Conservation (phyloP, 2,797 vertebrate species). For the Chiloscyllium punctatum region DNA sequence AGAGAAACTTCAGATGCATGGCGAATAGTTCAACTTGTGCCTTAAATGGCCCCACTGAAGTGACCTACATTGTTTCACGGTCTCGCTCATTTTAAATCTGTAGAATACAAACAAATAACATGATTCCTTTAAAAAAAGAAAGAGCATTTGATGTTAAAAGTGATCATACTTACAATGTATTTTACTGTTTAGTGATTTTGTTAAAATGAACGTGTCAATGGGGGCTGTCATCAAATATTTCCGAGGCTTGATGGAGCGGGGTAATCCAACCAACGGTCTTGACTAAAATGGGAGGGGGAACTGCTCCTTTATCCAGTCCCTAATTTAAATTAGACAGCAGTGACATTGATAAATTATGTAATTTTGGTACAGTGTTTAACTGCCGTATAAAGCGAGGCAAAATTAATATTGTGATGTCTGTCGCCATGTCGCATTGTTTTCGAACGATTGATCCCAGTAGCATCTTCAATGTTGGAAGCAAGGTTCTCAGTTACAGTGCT, state of each 20-base stretch:
- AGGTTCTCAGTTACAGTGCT: too few relatives aligned
- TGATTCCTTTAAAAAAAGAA: neutral
- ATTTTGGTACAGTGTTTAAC: neutral
- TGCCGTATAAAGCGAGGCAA: neutral
- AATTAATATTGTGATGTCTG: neutral
- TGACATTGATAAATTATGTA: neutral
- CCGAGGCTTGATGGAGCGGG: neutral
- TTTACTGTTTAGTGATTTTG: neutral
- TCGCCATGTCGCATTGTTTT: neutral
- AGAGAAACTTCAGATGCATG: neutral
- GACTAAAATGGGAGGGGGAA: neutral
- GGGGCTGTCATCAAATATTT: neutral
- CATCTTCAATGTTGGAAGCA: neutral
- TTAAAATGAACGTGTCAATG: neutral
- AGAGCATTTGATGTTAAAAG: neutral
- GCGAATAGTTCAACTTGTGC: neutral
- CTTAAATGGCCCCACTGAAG: too few relatives aligned
- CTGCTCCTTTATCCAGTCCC: neutral
- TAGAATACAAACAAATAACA: neutral
- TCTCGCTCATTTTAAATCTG: neutral
- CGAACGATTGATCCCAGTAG: neutral
- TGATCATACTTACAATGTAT: neutral
- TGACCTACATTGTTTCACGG: neutral
- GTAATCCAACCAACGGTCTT: neutral
- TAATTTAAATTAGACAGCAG: neutral